Conservation (phyloP, 2,113 vertebrate species). For the Riparia riparia region DNA sequence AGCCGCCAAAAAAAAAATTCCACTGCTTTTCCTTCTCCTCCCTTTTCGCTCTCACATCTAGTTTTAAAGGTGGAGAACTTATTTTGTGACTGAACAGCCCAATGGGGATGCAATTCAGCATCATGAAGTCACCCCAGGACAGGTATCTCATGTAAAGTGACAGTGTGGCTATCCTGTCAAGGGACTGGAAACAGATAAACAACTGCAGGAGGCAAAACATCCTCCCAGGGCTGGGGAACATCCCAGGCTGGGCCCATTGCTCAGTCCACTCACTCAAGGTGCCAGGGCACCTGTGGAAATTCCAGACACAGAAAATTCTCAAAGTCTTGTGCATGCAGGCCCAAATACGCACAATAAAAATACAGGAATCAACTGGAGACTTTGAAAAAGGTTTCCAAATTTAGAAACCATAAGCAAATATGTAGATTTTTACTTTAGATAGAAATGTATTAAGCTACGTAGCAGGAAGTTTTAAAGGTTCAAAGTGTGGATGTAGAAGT, state of each 20-base stretch:
- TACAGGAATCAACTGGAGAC: neutral
- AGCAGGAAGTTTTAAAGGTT: neutral
- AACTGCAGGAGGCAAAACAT: neutral
- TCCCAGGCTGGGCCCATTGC: neutral
- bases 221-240: neutral
- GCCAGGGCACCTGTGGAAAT: neutral
- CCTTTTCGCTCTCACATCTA: fast-evolving
- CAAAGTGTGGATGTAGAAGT: neutral
- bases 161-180: neutral
- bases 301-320: neutral
- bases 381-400: neutral
- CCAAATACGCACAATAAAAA: neutral
- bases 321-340: neutral
- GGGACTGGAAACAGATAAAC: neutral
- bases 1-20: fast-evolving
- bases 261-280: neutral
- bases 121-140: neutral
- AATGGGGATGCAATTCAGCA: neutral
- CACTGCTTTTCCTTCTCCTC: neutral
- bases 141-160: neutral
- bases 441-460: neutral
- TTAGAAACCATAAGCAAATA: neutral
- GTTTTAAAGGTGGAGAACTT: neutral
- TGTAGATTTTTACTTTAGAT: neutral
- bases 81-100: neutral